Percentiles rank a stretch among this genome's conserved stretches.
Evolutionary conservation across 2,113 vertebrate genomes (phyloP).

Genomic region (Macheiramphus alcinus): DNA sequence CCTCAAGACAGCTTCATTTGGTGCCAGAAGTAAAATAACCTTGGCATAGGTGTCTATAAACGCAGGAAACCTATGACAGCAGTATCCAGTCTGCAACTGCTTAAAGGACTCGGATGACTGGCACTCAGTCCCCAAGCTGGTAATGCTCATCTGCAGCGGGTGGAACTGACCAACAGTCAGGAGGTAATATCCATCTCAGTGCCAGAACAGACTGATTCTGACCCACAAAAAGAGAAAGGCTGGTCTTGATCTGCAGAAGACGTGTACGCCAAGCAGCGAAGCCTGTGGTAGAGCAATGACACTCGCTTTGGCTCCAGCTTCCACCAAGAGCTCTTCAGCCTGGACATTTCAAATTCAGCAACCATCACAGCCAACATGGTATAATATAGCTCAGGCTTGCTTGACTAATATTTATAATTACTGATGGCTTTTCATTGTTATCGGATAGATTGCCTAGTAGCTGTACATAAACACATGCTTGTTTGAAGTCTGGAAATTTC

Average conservation of each 20-base stretch:
- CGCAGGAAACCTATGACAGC: too few relatives aligned
- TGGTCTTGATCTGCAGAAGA: neutral
- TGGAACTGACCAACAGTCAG: neutral
- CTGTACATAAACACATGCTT: accelerated
- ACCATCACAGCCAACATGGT: neutral
- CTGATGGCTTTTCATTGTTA: neutral
- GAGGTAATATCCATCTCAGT: too few relatives aligned
- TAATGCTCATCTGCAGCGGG: neutral
- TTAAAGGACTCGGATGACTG: neutral
- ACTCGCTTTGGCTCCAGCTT: neutral
- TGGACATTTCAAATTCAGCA: neutral
- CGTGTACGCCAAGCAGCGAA: accelerated
- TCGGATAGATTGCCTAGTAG: accelerated
- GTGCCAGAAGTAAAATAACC: neutral
- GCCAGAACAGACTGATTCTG: neutral
- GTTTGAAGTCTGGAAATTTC: neutral
- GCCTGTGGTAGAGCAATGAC: neutral
- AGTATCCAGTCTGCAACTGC: accelerated
- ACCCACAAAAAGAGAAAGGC: neutral
- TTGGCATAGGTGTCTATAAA: accelerated
- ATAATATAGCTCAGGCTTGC: accelerated
- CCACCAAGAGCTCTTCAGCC: neutral
- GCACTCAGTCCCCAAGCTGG: neutral
- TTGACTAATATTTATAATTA: neutral
- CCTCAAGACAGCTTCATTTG: neutral